phyloP scores from a whole-genome alignment of 2,888 invertebrate genomes.

The Sylvicola cinctus region DNA sequence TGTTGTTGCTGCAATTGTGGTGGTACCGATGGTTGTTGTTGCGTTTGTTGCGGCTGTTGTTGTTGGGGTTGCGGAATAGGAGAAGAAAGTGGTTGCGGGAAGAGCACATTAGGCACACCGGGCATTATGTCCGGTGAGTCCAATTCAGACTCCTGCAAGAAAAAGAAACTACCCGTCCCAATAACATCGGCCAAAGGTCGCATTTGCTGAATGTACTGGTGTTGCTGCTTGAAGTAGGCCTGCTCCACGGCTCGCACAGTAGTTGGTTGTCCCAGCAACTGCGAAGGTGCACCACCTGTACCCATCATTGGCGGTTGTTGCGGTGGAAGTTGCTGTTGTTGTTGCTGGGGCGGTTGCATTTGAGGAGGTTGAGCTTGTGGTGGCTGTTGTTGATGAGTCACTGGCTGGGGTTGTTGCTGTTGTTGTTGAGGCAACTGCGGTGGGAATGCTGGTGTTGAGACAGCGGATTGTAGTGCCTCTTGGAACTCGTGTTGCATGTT shows the following conservation, averaged over 20 bases:
- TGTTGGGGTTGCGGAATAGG: conserved; percentile 9
- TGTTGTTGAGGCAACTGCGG: conserved; percentile 15
- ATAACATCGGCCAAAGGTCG: conserved; percentile 55
- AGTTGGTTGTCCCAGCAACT: conserved; percentile 18
- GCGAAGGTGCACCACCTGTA: conserved; percentile 17
- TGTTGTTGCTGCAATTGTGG: conserved; percentile 1
- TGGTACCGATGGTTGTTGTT: conserved; percentile 6
- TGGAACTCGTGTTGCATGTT: conserved; percentile 14
- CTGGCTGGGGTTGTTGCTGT: conserved; percentile 5
- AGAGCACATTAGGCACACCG: conserved; percentile 14
- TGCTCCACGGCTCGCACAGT: conserved; percentile 40
- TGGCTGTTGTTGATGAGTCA: conserved; percentile 7
- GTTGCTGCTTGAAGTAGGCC: conserved; percentile 35
- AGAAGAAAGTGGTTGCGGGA: conserved; percentile 1
- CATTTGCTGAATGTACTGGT: conserved; percentile 32
- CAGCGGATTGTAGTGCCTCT: conserved; percentile 30
- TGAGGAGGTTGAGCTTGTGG: conserved; percentile 6
- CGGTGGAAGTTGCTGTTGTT: conserved; percentile 1
- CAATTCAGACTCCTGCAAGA: conserved; percentile 78
- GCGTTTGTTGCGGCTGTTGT: conserved; percentile 6
- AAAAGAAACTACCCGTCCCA: conserved; percentile 56
- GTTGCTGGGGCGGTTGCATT: conserved; percentile 6
- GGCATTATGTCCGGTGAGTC: conserved; percentile 47
- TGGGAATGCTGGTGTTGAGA: conserved; percentile 33
- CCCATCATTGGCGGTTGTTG: background rate